phyloP scores from a whole-genome alignment of 2,113 vertebrate species.

The Marmota monax region DNA sequence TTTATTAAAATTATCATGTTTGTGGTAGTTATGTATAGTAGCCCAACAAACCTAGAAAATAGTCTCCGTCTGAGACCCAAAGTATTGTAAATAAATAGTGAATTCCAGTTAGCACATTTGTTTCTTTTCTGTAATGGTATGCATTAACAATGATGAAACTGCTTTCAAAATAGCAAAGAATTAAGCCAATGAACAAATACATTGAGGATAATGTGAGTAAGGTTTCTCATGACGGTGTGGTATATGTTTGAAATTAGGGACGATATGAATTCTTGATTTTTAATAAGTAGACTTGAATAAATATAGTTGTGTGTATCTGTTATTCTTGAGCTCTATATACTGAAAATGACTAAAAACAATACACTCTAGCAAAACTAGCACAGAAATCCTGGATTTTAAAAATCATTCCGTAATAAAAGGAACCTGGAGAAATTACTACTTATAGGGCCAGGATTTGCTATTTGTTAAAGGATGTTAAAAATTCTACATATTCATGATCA shows the following conservation, averaged over 20 bases:
- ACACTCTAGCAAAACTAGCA: neutral
- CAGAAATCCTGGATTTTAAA: neutral
- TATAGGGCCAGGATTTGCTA: neutral
- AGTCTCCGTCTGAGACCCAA: neutral
- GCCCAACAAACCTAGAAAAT: neutral
- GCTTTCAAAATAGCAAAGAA: slow-evolving; percentile 43
- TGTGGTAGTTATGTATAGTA: neutral
- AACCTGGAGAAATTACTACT: neutral
- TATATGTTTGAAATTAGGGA: neutral
- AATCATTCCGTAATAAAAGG: neutral
- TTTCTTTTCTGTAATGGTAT: slow-evolving; percentile 16
- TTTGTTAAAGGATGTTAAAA: neutral
- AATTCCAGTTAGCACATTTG: slow-evolving; percentile 55
- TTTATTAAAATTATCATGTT: neutral
- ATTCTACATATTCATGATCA: neutral
- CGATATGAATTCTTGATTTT: neutral
- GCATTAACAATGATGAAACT: slow-evolving; percentile 60
- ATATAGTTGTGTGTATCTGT: neutral
- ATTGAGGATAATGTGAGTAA: neutral
- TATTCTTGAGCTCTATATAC: neutral
- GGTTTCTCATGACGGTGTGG: neutral
- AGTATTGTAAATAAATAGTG: neutral
- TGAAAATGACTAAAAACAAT: neutral
- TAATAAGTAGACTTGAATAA: neutral
- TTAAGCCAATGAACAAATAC: slow-evolving; percentile 36